Evolutionary conservation across 2,113 vertebrate species (phyloP).

Genomic region (Dasyurus viverrinus): DNA sequence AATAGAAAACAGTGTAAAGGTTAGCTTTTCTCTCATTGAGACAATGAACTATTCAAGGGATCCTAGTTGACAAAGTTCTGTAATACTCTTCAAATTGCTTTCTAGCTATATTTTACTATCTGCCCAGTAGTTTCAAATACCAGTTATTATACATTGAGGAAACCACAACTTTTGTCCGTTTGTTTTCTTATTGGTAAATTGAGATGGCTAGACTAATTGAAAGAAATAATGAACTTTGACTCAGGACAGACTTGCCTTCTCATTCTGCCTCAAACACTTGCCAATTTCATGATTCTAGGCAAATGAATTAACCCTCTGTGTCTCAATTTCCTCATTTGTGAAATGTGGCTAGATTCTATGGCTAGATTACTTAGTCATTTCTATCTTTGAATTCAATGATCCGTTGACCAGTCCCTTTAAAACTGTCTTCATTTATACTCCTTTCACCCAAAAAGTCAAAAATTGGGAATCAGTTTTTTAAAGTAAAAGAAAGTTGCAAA

Average conservation of each 20-base stretch:
- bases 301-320: not conserved
- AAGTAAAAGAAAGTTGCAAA: not conserved
- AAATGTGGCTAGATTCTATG: not conserved
- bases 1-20: not conserved
- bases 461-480: not conserved
- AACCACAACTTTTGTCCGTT: not conserved
- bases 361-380: not conserved
- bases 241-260: not conserved
- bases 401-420: not conserved
- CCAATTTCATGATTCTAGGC: not conserved
- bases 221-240: not conserved
- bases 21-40: not conserved
- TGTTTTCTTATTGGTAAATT: not conserved
- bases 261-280: not conserved
- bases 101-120: not conserved
- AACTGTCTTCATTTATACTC: not conserved
- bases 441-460: not conserved
- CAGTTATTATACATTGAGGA: not conserved
- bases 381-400: not conserved
- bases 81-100: not conserved
- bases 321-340: not conserved
- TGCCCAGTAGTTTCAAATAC: not conserved
- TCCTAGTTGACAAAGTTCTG: constrained; percentile 7
- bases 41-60: not conserved
- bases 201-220: not conserved